These are phyloP conservation scores for Esox lucius DNA, from an alignment of 2,797 vertebrate species.

Conservation along the genomic window DNA sequence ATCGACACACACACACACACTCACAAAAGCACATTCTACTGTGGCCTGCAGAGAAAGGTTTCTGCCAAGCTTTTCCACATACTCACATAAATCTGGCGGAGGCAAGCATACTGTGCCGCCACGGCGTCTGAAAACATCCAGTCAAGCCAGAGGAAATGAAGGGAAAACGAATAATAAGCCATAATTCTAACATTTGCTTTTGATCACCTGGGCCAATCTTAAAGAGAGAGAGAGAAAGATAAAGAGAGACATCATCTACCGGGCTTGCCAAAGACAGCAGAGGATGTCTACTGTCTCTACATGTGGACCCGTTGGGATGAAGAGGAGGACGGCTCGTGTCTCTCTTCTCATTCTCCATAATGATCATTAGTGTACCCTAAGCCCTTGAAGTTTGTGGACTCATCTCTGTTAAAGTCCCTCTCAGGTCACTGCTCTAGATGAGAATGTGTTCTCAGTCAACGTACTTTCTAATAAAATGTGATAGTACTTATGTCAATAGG, in stretches of 20 bases:
- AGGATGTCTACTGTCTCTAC: neutral
- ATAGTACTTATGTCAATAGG: neutral
- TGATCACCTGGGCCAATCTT: slow-evolving; percentile 26
- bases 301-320: neutral
- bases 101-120: neutral
- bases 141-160: neutral
- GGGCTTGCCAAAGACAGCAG: neutral
- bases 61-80: slow-evolving; percentile 33
- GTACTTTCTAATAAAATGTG: neutral
- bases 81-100: slow-evolving; percentile 21
- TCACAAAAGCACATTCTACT: slow-evolving; percentile 13
- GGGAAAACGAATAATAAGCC: slow-evolving; percentile 8
- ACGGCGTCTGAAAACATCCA: neutral
- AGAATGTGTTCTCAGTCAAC: neutral
- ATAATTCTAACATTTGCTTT: slow-evolving; percentile 23
- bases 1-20: neutral
- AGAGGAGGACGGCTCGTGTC: neutral
- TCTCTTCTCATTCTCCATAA: neutral
- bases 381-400: neutral
- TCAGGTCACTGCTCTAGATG: neutral
- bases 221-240: neutral
- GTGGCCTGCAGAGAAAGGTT: slow-evolving; percentile 45
- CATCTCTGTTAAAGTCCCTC: neutral
- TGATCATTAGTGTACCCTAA: neutral
- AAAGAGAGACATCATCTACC: neutral